Base-by-base conservation (phyloP, 2,113 vertebrate genomes). In the Siniperca chuatsi region DNA sequence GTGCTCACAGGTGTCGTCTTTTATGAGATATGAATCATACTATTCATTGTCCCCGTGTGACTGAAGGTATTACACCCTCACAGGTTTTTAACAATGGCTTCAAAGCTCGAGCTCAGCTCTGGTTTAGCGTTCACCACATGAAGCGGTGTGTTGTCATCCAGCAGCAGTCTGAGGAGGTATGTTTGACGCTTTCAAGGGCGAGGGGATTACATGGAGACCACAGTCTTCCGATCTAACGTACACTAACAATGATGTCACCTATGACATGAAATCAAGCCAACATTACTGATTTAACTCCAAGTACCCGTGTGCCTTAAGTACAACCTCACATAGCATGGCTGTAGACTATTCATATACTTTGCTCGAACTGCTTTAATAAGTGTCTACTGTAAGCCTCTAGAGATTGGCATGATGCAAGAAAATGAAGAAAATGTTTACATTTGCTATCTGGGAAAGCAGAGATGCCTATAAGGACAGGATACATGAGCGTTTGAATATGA, bases 11-110 rank as follows among this genome's bases (percentile, higher is more conserved):
- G 87, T 92, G 88, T 87, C 35, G 33, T 75, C 71, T 87, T 87
- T 90, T 83, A 88, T 67, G 74, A 91, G 83, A 89, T 81, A 87
- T 91, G 75, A 91, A 90, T 94, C 88, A 86, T 75, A 21, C 60
- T 29, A 44, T 88, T 83, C 82, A 90, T 91, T 82, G 86, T 90
- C 11, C 87, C 82, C 2, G 11, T 84, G 86, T 86, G 89, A 65
- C 80, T 86, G 81, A 46, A 87, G 82, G 90, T 80, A 79, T 92
- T 87, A 85, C 75, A 55, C 62, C 58, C 76, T 90, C 46, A 35
- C 74, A 75, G 75, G 66, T 54, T 68, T 48, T 79, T 55, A 87
- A 92, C 92, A 92, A 89, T 76, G 75, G 75, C 88, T 91, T 95
- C 92, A 93, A 94, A 92, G 91, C 82, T 55, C 4, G 0, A 21